A percentile compares a stretch with the other conserved stretches of the same genome.
Conservation (phyloP, 2,797 vertebrate species). For the Lagocephalus sceleratus region DNA sequence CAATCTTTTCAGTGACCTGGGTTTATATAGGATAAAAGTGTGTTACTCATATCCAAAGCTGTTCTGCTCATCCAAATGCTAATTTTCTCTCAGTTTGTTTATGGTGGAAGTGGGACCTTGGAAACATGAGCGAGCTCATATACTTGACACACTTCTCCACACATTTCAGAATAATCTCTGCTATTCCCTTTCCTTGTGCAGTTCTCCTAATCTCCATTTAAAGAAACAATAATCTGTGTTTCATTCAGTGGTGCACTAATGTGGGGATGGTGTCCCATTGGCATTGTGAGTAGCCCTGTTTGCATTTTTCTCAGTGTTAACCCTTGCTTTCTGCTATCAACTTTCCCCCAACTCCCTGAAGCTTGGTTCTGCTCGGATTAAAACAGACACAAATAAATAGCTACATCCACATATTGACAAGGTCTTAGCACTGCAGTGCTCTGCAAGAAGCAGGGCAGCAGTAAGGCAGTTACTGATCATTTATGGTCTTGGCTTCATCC, state of each 20-base stretch:
- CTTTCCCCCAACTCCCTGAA: conserved; percentile 62
- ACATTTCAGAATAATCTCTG: conserved; percentile 46
- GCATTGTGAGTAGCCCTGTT: conserved; percentile 63
- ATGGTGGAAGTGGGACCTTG: conserved; percentile 1
- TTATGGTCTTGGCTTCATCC: no score
- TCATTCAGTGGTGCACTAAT: conserved; percentile 54
- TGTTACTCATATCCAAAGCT: conserved; percentile 1
- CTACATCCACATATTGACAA: conserved; percentile 86
- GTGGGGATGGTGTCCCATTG: conserved; percentile 73
- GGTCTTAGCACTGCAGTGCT: conserved; percentile 67
- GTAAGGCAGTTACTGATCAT: conserved; percentile 83
- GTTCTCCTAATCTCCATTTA: conserved; percentile 74
- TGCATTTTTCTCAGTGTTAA: conserved; percentile 74
- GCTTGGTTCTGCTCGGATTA: conserved; percentile 72
- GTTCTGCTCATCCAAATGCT: conserved; percentile 10
- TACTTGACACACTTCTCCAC: conserved; percentile 15
- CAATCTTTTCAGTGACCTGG: conserved; percentile 23
- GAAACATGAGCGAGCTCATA: conserved; percentile 8
- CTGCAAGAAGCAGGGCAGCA: conserved; percentile 62
- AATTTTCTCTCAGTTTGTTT: conserved; percentile 5
- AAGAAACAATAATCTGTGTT: conserved; percentile 67
- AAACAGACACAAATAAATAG: conserved; percentile 68
- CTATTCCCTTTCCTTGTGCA: conserved; percentile 51
- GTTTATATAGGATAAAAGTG: conserved; percentile 22
- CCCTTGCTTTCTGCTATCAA: conserved; percentile 60